Base-by-base conservation (phyloP, 2,888 invertebrate species). In the Drosophila kanekoi region DNA sequence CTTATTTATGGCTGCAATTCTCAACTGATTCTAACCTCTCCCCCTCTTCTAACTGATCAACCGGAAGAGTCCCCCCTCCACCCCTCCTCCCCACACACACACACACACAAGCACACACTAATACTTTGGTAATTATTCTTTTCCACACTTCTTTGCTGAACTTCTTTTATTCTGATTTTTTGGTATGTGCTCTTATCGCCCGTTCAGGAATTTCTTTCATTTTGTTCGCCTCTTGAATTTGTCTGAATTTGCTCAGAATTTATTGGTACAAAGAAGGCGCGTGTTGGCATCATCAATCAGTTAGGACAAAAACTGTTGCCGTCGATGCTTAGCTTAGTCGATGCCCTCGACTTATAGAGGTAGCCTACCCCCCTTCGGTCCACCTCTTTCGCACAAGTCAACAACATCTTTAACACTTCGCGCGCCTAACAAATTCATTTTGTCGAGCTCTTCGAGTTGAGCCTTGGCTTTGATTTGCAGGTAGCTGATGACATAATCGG, bases 201-300 rank as follows among this genome's bases (percentile, higher is more conserved):
- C 41, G 48, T 10, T 35, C 45, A 58, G 65, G 84, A 81, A 84
- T 84, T 88, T 87, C 69, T 77, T 66, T 80, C 63, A 60, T 63
- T 75, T 64, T 74, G 69, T 85, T 85, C 85, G 73, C 76, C 77
- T 43, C 61, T 57, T 80, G 89, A 81, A 86, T 90, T 88, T 89
- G 90, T 90, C 83, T 83, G 85, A 91, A 89, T 90, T 91, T 83
- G 90, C 74, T 83, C 77, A 84, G 70, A 91, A 90, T 91, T 90
- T 90, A 90, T 90, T 89, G 76, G 90, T 90, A 90, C 91, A 91
- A 82, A 87, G 69, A 78, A 87, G 85, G 72, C 80, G 84, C 81
- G 84, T 77, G 81, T 88, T 79, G 76, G 81, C 77, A 73, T 87
- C 89, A 90, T 90, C 91, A 90, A 90, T 90, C 90, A 90, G 85